phyloP scores from a whole-genome alignment of 2,113 vertebrate genomes.

The Corythoichthys haematopterus region DNA sequence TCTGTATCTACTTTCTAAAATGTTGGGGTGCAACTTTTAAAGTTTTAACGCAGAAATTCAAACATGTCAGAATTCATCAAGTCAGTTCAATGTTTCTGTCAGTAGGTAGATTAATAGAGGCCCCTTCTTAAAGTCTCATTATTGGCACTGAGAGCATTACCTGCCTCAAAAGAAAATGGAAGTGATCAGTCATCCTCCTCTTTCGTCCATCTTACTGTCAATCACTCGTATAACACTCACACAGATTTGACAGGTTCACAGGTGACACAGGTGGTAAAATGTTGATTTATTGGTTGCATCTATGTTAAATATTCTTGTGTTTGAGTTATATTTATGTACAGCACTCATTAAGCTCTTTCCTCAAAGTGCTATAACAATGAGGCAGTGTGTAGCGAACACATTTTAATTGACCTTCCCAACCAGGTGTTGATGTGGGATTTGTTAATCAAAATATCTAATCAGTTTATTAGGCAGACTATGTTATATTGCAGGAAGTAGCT shows the following conservation, averaged over 20 bases:
- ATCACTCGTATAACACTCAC: slow-evolving; percentile 20
- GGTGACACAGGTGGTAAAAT: slow-evolving; percentile 26
- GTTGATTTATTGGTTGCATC: slow-evolving; percentile 46
- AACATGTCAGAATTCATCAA: slow-evolving; percentile 8
- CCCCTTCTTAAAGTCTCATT: slow-evolving; percentile 55
- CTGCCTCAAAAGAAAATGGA: slow-evolving; percentile 39
- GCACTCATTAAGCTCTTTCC: too few relatives aligned
- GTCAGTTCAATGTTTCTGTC: slow-evolving; percentile 18
- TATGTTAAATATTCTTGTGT: background rate
- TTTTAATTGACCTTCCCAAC: background rate
- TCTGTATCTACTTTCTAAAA: background rate
- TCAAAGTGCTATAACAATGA: too few relatives aligned
- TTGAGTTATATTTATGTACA: too few relatives aligned
- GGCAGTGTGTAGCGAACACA: too few relatives aligned
- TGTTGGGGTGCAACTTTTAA: background rate
- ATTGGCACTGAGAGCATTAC: slow-evolving; percentile 52
- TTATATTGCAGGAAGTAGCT: too few relatives aligned
- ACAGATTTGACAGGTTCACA: slow-evolving; percentile 17
- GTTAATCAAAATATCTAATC: background rate
- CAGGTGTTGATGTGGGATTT: background rate
- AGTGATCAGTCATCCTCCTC: slow-evolving; percentile 69
- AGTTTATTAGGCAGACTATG: background rate
- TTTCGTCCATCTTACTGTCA: slow-evolving; percentile 46
- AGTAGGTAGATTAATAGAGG: slow-evolving; percentile 46
- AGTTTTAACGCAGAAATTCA: background rate